phyloP scores from a whole-genome alignment of 2,888 invertebrate genomes.

The Acanthacorydalis orientalis region DNA sequence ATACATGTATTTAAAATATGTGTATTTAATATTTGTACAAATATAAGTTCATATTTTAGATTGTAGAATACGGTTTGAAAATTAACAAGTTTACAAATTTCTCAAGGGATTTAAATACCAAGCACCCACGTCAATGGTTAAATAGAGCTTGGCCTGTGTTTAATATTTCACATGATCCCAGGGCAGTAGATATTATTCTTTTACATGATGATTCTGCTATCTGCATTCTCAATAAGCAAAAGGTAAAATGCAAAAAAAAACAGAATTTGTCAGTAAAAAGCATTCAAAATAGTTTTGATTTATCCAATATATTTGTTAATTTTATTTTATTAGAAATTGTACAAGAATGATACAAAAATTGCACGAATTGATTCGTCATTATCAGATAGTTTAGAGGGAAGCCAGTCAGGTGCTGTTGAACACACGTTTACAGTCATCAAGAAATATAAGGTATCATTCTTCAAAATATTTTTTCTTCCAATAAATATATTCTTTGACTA shows the following conservation, averaged over 20 bases:
- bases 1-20: too few relatives aligned
- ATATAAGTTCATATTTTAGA: slow-evolving; percentile 32
- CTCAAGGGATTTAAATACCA: slow-evolving; percentile 34
- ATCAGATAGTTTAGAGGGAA: slow-evolving; percentile 4
- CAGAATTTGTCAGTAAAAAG: not conserved
- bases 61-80: slow-evolving; percentile 58
- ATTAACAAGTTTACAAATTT: slow-evolving; percentile 45
- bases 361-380: slow-evolving; percentile 19
- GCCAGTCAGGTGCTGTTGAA: slow-evolving; percentile 13
- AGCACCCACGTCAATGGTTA: slow-evolving; percentile 39
- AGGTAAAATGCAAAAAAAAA: slow-evolving; percentile 20
- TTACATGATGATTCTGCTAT: slow-evolving; percentile 57
- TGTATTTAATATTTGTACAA: slow-evolving; percentile 2
- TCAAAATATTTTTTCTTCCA: not conserved
- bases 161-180: slow-evolving; percentile 44
- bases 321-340: slow-evolving; percentile 21
- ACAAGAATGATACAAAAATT: slow-evolving; percentile 23
- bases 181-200: slow-evolving; percentile 44
- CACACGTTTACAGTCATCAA: slow-evolving; percentile 26
- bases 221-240: slow-evolving; percentile 38
- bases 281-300: too few relatives aligned
- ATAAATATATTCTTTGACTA: not conserved
- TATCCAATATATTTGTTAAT: too few relatives aligned
- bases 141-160: slow-evolving; percentile 38
- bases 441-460: slow-evolving; percentile 31